Evolutionary conservation across 2,113 vertebrate species (phyloP), one percentile per base, ranked within the genome.

Genomic region (Aldabrachelys gigantea): DNA sequence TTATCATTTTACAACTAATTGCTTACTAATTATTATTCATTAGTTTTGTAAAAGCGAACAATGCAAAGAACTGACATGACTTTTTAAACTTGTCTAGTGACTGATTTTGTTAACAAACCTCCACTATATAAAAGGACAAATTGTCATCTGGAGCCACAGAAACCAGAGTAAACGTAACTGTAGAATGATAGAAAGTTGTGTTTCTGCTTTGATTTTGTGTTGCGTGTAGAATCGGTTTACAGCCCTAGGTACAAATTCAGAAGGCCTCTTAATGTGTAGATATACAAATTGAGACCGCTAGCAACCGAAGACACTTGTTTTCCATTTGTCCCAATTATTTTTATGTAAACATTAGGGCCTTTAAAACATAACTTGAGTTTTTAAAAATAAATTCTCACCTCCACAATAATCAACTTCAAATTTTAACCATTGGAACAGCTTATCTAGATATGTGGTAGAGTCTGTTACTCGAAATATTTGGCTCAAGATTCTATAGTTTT

Each of bases 141-240:
- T 94, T 97, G 91, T 95, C 94, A 93, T 81, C 97, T 96, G 94
- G 75, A 96, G 93, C 95, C 94, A 94, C 87, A 95, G 92, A 95
- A 98, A 91, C 53, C 47, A 96, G 89, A 97, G 96, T 96, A 97
- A 97, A 97, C 92, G 80, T 95, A 94, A 57, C 62, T 92, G 25
- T 92, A 92, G 95, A 82, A 76, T 31, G 59, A 94, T 89, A 89
- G 89, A 93, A 93, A 96, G 81, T 94, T 91, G 86, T 89, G 65
- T 92, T 97, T 93, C 79, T 91, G 38, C 86, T 93, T 96, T 94
- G 94, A 50, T 95, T 92, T 96, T 90, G 85, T 93, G 90, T 95
- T 96, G 87, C 94, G 87, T 95, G 91, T 86, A 87, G 94, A 93
- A 87, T 29, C 7, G 5, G 84, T 88, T 91, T 62, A 88, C 80